A percentile compares a stretch with the other conserved stretches of the same genome.
phyloP scores from a whole-genome alignment of 2,888 invertebrate species.

The Thecocarcelia acutangulata region DNA sequence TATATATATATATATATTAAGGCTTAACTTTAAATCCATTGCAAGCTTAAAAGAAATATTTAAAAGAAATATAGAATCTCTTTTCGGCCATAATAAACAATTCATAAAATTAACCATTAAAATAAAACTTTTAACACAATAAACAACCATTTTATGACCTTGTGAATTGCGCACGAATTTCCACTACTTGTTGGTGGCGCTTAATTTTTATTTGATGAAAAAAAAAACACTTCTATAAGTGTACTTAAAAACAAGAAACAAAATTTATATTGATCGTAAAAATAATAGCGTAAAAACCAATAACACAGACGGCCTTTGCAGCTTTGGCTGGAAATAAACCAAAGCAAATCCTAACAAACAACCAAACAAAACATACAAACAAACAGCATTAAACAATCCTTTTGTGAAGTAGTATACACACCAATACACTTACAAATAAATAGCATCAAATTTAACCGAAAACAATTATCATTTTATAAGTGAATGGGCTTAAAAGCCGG shows the following conservation, averaged over 20 bases:
- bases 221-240: not conserved
- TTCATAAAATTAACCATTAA: constrained; percentile 58
- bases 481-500: constrained; percentile 47
- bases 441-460: constrained; percentile 3
- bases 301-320: constrained; percentile 15
- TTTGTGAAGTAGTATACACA: too few relatives aligned
- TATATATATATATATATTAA: not conserved
- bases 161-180: constrained; percentile 41
- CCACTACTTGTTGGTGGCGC: constrained; percentile 13
- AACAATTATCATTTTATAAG: constrained; percentile 54
- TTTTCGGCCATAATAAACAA: constrained; percentile 51
- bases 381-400: not conserved
- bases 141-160: constrained; percentile 61
- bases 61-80: not conserved
- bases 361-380: constrained; percentile 6
- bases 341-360: not conserved
- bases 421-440: too few relatives aligned
- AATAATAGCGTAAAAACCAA: constrained; percentile 19
- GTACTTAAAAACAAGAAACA: constrained; percentile 12
- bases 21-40: not conserved
- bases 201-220: constrained; percentile 26
- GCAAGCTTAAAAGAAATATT: too few relatives aligned
- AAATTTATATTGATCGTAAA: constrained; percentile 51
- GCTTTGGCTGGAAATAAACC: not conserved
- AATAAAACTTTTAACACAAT: constrained; percentile 53